phyloP scores from a whole-genome alignment of 2,797 vertebrate species.

The Acanthornis magna region DNA sequence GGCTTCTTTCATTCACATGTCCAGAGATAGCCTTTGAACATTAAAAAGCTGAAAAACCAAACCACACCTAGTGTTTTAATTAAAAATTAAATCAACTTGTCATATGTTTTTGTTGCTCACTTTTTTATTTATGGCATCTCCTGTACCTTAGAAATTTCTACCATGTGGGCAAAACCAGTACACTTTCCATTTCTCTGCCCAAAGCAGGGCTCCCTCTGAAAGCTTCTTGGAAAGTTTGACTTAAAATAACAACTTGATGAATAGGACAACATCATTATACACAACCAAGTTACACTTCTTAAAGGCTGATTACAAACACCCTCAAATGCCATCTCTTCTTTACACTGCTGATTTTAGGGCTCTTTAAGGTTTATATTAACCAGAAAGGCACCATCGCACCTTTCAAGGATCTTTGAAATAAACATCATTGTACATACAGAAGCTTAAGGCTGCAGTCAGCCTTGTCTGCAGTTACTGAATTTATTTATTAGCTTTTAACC shows the following conservation, averaged over 20 bases:
- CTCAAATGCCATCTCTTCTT: neutral
- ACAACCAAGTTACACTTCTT: neutral
- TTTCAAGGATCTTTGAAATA: neutral
- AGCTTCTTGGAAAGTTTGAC: neutral
- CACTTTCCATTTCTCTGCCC: neutral
- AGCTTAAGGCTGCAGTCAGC: neutral
- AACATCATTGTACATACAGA: neutral
- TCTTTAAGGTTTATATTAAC: neutral
- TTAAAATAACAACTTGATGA: neutral
- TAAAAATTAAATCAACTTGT: neutral
- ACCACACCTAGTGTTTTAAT: neutral
- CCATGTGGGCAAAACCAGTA: neutral
- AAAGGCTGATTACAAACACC: neutral
- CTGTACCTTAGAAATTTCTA: neutral
- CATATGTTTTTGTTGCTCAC: neutral
- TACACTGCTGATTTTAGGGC: neutral
- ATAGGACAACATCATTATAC: neutral
- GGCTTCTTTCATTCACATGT: neutral
- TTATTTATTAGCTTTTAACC: neutral
- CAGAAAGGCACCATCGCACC: neutral
- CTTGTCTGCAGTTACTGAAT: neutral
- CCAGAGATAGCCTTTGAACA: neutral
- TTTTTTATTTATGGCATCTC: neutral
- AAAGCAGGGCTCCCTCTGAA: neutral
- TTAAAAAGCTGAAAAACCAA: neutral